These are phyloP conservation scores for Neoniphon sammara DNA, from an alignment of 2,797 vertebrate genomes.

Conservation along the genomic window DNA sequence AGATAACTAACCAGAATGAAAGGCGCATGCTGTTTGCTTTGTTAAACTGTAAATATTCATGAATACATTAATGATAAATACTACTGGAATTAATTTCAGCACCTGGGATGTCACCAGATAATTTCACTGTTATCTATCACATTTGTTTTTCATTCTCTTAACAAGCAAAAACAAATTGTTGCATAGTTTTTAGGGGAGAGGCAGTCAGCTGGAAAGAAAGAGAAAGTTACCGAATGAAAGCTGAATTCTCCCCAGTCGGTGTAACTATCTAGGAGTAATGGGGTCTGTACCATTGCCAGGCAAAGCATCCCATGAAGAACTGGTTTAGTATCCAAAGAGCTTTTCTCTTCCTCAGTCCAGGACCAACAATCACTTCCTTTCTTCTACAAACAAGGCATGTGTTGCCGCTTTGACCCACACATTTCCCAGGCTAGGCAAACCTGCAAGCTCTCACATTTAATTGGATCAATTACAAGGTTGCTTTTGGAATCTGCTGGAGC, in stretches of 20 bases:
- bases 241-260: not conserved
- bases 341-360: slow-evolving; percentile 24
- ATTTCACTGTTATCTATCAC: not conserved
- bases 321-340: not conserved
- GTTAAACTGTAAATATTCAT: not conserved
- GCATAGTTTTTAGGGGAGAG: no score
- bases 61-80: not conserved
- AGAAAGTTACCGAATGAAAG: slow-evolving; percentile 6
- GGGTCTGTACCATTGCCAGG: slow-evolving; percentile 19
- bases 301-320: slow-evolving; percentile 22
- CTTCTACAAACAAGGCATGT: not conserved
- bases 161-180: not conserved
- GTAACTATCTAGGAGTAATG: not conserved
- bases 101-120: not conserved
- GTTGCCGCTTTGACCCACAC: slow-evolving; percentile 34
- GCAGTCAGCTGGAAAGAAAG: not conserved
- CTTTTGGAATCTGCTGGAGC: slow-evolving; percentile 30
- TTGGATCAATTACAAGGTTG: slow-evolving; percentile 50
- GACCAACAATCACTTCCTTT: slow-evolving; percentile 1
- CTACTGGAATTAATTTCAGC: not conserved
- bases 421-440: slow-evolving; percentile 40
- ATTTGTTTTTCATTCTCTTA: not conserved
- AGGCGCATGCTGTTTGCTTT: slow-evolving; percentile 11
- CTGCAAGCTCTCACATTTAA: slow-evolving; percentile 34
- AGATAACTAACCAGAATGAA: slow-evolving; percentile 22